Percentiles rank a stretch among this genome's conserved stretches.
Conservation (phyloP, 2,888 invertebrate genomes). For the Allophyes oxyacanthae region DNA sequence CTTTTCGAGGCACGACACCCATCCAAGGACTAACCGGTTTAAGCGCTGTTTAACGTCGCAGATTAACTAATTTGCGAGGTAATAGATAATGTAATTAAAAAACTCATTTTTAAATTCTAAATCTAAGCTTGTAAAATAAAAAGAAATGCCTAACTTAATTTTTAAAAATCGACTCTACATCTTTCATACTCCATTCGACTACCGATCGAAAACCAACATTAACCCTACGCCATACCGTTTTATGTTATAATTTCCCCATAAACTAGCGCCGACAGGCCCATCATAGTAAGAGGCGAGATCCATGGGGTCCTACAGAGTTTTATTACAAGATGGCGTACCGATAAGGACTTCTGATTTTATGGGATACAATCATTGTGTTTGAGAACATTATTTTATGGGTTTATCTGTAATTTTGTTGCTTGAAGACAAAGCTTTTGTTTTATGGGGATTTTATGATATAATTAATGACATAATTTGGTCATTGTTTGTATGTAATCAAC, state of each 20-base stretch:
- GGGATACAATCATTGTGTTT: constrained; percentile 39
- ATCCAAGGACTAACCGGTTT: too few species aligned
- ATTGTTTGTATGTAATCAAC: neutral
- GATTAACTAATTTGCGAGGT: too few species aligned
- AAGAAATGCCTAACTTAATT: too few species aligned
- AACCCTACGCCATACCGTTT: constrained; percentile 56
- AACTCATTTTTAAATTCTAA: too few species aligned
- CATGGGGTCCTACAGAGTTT: constrained; percentile 52
- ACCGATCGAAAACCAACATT: constrained; percentile 31
- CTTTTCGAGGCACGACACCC: too few species aligned
- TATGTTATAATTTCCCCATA: constrained; percentile 73
- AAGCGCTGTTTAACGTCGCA: too few species aligned
- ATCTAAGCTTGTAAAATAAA: too few species aligned
- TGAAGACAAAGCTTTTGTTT: constrained; percentile 29
- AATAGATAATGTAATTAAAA: too few species aligned
- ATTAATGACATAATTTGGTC: constrained; percentile 28
- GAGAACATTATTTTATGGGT: constrained; percentile 34
- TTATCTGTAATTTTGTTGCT: constrained; percentile 28
- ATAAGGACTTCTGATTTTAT: constrained; percentile 53
- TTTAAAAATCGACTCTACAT: neutral
- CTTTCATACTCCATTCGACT: constrained; percentile 6
- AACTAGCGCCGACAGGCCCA: constrained; percentile 66
- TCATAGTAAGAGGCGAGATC: constrained; percentile 52
- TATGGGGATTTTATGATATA: constrained; percentile 10
- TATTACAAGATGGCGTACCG: constrained; percentile 56